Evolutionary conservation across 2,113 vertebrate genomes (phyloP).

Genomic region (Nannobrachium achirus): DNA sequence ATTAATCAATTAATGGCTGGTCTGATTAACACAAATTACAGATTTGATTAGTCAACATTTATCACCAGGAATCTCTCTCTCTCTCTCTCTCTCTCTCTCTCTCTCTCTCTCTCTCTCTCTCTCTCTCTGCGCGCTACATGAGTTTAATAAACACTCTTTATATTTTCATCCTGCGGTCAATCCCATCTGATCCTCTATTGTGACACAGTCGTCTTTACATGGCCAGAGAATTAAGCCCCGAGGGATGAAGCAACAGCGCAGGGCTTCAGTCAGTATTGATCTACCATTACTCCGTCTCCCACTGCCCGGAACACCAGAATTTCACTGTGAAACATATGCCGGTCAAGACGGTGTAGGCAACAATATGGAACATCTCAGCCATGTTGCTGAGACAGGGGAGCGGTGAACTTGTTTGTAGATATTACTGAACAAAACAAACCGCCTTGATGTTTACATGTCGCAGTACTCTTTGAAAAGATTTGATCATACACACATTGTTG

Average conservation of each 20-base stretch:
- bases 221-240: slow-evolving; percentile 68
- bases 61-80: no score
- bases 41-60: no score
- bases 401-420: background rate
- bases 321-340: slow-evolving; percentile 34
- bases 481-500: background rate
- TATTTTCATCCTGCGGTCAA: slow-evolving; percentile 74
- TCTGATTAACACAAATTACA: no score
- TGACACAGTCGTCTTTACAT: slow-evolving; percentile 66
- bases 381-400: slow-evolving; percentile 3
- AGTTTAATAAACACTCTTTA: slow-evolving; percentile 72
- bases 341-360: background rate
- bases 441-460: slow-evolving; percentile 9
- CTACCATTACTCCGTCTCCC: slow-evolving; percentile 37
- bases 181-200: slow-evolving; percentile 73
- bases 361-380: slow-evolving; percentile 2
- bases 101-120: slow-evolving; percentile 17
- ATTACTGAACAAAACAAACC: background rate
- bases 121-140: slow-evolving; percentile 54
- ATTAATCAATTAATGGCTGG: no score
- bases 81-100: slow-evolving; percentile 35
- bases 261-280: slow-evolving; percentile 69
- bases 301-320: slow-evolving; percentile 45
- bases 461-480: slow-evolving; percentile 10
- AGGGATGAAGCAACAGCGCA: slow-evolving; percentile 67